phyloP scores from a whole-genome alignment of 2,888 invertebrate genomes.

The Boloria euphrosyne region DNA sequence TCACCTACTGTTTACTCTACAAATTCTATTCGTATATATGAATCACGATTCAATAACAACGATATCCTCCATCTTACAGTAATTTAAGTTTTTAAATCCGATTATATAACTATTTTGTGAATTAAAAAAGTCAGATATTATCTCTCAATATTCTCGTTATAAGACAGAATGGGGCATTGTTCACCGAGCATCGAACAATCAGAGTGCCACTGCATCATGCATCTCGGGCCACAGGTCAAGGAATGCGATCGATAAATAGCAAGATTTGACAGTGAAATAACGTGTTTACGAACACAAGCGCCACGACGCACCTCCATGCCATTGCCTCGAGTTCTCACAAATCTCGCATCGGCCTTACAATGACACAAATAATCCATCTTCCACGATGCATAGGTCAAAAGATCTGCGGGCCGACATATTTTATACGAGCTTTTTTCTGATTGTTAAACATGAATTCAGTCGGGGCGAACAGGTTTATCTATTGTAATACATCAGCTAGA shows the following conservation, averaged over 20 bases:
- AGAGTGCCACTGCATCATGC: conserved; percentile 58
- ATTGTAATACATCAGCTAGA: conserved; percentile 47
- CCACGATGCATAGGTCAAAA: conserved; percentile 60
- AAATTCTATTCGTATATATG: conserved; percentile 7
- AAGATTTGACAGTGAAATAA: conserved; percentile 75
- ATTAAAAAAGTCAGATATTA: conserved; percentile 16
- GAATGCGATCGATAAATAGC: conserved; percentile 68
- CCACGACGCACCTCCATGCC: conserved; percentile 49
- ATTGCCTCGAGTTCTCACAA: conserved; percentile 47
- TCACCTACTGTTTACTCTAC: conserved; percentile 6
- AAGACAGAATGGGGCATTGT: conserved; percentile 44
- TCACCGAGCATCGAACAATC: conserved; percentile 47
- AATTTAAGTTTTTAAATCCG: conserved; percentile 6
- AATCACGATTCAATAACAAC: conserved; percentile 10
- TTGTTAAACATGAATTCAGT: conserved; percentile 48
- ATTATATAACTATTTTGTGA: conserved; percentile 22
- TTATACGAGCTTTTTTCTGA: conserved; percentile 43
- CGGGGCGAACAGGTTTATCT: conserved; percentile 47
- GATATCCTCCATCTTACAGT: conserved; percentile 10
- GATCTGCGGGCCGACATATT: conserved; percentile 46
- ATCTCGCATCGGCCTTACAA: conserved; percentile 62
- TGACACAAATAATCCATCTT: conserved; percentile 64
- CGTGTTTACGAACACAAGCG: conserved; percentile 54
- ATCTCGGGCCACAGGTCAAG: conserved; percentile 63
- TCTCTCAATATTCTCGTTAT: conserved; percentile 33